phyloP scores from a whole-genome alignment of 1,140 invertebrate genomes.

The Sinonovacula constricta region DNA sequence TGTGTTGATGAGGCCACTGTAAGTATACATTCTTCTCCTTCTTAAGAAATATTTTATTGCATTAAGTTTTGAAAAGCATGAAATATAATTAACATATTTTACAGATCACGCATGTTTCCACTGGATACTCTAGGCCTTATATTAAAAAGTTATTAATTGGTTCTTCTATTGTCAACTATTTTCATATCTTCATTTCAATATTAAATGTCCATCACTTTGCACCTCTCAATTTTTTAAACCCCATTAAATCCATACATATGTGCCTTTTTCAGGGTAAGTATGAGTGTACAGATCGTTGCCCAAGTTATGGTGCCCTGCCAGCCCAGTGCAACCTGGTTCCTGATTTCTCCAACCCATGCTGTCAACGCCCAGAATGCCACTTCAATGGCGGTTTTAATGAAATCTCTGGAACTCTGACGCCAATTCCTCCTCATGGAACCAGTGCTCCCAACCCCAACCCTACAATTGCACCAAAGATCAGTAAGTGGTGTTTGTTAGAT shows the following conservation, averaged over 20 bases:
- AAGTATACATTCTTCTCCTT: neutral
- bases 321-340: conserved; percentile 58
- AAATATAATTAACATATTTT: no score
- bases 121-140: no score
- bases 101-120: no score
- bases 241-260: no score
- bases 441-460: conserved; percentile 47
- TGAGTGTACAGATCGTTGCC: conserved; percentile 55
- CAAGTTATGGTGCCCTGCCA: conserved; percentile 60
- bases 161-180: no score
- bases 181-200: no score
- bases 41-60: no score
- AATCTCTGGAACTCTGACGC: conserved; percentile 43
- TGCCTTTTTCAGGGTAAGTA: conserved; percentile 28
- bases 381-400: conserved; percentile 39
- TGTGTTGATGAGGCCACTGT: conserved; percentile 26
- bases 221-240: no score
- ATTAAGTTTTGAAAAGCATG: no score
- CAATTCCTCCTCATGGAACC: conserved; percentile 34
- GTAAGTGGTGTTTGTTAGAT: conserved; percentile 11
- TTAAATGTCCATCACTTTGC: no score
- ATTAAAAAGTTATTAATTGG: no score
- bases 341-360: conserved; percentile 68
- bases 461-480: conserved; percentile 29
- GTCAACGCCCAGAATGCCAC: conserved; percentile 64